A percentile compares a stretch with the other conserved stretches of the same genome.
phyloP scores from a whole-genome alignment of 2,113 vertebrate species.

The Solea senegalensis region DNA sequence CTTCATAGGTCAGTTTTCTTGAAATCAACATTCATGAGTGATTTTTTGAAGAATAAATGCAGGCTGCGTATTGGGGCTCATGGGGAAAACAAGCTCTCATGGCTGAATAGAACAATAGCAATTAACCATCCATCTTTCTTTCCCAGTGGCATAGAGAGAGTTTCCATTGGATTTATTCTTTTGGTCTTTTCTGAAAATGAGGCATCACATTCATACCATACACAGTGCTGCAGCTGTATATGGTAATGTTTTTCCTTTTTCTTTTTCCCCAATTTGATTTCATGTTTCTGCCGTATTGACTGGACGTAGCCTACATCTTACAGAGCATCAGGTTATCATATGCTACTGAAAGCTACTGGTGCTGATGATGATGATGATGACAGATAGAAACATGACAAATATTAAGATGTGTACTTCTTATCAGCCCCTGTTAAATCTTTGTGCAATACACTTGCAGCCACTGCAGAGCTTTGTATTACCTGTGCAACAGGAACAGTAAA shows the following conservation, averaged over 20 bases:
- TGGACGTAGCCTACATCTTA: slow-evolving; percentile 82
- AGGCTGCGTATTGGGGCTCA: slow-evolving; percentile 5
- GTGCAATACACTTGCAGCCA: slow-evolving; percentile 38
- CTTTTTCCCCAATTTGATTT: slow-evolving; percentile 64
- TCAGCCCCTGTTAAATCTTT: slow-evolving; percentile 41
- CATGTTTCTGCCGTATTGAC: slow-evolving; percentile 72
- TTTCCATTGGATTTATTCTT: slow-evolving; percentile 72
- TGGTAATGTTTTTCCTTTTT: slow-evolving; percentile 70
- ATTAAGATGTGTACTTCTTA: slow-evolving; percentile 61
- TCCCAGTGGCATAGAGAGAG: slow-evolving; percentile 64
- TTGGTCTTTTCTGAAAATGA: slow-evolving; percentile 64
- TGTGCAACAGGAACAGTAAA: slow-evolving; percentile 40
- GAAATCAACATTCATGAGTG: background rate
- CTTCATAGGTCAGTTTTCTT: background rate
- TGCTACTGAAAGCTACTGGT: slow-evolving; percentile 32
- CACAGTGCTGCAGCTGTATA: slow-evolving; percentile 78
- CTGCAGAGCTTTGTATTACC: slow-evolving; percentile 62
- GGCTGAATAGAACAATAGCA: slow-evolving; percentile 69
- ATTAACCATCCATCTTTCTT: slow-evolving; percentile 74
- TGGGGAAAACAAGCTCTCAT: slow-evolving; percentile 46
- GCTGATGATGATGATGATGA: slow-evolving; percentile 51
- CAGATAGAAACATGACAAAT: slow-evolving; percentile 35
- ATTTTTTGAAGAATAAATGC: slow-evolving; percentile 4
- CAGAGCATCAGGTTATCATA: slow-evolving; percentile 62
- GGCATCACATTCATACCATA: slow-evolving; percentile 82